Conservation (phyloP, 2,888 invertebrate species). For the Cheilosia pagana region DNA sequence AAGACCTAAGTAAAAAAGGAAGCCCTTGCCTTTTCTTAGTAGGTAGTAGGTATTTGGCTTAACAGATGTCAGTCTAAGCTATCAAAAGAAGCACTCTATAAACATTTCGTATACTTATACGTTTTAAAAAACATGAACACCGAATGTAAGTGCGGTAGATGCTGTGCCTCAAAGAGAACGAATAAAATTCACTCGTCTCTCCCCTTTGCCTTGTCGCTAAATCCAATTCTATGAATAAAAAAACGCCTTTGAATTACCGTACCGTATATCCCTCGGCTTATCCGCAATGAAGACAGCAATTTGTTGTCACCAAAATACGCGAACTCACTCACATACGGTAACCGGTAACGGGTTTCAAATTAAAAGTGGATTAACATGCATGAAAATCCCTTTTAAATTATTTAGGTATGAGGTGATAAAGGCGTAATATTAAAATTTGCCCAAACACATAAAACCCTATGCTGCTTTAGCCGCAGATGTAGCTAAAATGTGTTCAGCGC, state of each 20-base stretch:
- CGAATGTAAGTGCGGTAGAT: too few species aligned
- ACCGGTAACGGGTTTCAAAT: constrained; percentile 26
- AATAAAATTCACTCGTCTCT: neutral
- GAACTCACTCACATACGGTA: constrained; percentile 25
- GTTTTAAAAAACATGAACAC: too few species aligned
- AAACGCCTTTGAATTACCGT: constrained; percentile 46
- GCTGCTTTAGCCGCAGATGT: neutral
- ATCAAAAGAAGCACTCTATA: too few species aligned
- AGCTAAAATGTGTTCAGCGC: neutral
- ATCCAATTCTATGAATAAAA: constrained; percentile 45
- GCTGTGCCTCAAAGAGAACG: too few species aligned
- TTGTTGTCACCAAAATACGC: constrained; percentile 28
- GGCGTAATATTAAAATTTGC: constrained; percentile 42
- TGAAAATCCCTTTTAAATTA: constrained; percentile 28
- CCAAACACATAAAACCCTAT: neutral
- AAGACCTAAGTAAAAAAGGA: too few species aligned
- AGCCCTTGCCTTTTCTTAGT: too few species aligned
- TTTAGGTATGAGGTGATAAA: constrained; percentile 50
- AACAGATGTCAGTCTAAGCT: too few species aligned
- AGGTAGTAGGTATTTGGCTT: too few species aligned
- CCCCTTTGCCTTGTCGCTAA: constrained; percentile 8
- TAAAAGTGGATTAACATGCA: constrained; percentile 55
- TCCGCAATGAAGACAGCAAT: constrained; percentile 23
- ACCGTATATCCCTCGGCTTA: constrained; percentile 18
- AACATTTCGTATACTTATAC: too few species aligned